Evolutionary conservation across 2,113 vertebrate genomes (phyloP).

Genomic region (Tragelaphus scriptus): DNA sequence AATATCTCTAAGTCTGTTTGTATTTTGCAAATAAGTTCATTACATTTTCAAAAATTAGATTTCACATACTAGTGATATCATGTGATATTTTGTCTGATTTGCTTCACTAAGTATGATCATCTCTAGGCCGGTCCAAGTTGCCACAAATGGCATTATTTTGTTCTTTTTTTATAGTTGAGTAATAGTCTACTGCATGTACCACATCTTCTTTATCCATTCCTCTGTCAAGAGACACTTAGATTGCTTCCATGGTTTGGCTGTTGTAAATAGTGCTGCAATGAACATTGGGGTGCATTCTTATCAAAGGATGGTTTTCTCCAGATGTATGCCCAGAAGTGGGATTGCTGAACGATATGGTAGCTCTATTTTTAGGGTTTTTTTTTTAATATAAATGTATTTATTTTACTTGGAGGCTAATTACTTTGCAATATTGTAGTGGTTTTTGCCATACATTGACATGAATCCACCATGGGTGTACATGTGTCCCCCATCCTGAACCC

Average conservation of each 20-base stretch:
- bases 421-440: neutral
- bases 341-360: neutral
- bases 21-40: neutral
- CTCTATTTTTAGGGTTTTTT: neutral
- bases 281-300: neutral
- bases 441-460: neutral
- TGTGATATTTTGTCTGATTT: neutral
- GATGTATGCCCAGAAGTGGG: neutral
- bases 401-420: neutral
- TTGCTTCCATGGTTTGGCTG: neutral
- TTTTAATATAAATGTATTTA: neutral
- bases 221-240: neutral
- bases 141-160: neutral
- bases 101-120: neutral
- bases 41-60: neutral
- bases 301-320: neutral
- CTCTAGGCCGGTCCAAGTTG: neutral
- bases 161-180: neutral
- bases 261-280: neutral
- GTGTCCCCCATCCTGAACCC: neutral
- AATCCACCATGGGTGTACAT: neutral
- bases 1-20: neutral
- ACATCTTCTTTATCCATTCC: neutral
- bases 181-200: neutral
- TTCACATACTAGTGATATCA: neutral